Evolutionary conservation across 2,113 vertebrate genomes (phyloP).

Genomic region (Sinosuthora webbiana): DNA sequence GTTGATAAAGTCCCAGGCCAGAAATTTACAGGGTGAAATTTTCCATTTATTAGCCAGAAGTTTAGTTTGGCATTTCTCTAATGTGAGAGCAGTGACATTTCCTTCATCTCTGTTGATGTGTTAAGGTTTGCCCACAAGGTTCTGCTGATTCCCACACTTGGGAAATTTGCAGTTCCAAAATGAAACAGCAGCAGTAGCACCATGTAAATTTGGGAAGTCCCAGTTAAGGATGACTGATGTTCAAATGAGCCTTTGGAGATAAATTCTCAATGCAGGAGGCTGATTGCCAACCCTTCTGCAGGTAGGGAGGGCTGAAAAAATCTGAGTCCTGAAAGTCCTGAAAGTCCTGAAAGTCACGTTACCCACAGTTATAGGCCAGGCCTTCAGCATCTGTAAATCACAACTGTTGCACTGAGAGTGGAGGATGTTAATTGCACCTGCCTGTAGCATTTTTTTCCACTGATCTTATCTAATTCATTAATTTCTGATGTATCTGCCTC

Average conservation of each 20-base stretch:
- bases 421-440: background rate
- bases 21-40: background rate
- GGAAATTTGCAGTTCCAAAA: background rate
- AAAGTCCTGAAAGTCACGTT: background rate
- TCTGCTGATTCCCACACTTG: background rate
- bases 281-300: background rate
- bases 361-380: fast-evolving
- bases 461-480: background rate
- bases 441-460: background rate
- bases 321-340: background rate
- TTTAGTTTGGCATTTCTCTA: background rate
- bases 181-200: background rate
- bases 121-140: background rate
- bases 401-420: background rate
- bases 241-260: background rate
- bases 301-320: background rate
- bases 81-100: background rate
- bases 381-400: background rate
- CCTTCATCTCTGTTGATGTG: background rate
- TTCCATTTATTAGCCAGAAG: background rate
- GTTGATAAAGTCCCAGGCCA: background rate
- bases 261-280: background rate
- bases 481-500: background rate
- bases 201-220: background rate
- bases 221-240: background rate